Percentiles rank a stretch among this genome's conserved stretches.
These are phyloP conservation scores for Upupa epops DNA, from an alignment of 2,113 vertebrate genomes.

Conservation along the genomic window DNA sequence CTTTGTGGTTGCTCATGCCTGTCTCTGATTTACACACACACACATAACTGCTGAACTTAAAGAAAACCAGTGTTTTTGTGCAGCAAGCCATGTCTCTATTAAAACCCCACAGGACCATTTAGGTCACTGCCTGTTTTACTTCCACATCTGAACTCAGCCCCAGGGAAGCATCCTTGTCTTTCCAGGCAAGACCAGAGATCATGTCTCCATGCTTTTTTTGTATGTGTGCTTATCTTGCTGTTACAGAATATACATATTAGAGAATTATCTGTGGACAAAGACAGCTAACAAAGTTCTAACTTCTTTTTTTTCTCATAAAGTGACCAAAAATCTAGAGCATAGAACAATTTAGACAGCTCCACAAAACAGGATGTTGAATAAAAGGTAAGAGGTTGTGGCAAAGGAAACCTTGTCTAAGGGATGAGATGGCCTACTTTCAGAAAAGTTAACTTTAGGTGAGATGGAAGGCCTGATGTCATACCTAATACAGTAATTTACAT, in stretches of 20 bases:
- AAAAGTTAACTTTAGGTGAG: background rate
- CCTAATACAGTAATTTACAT: background rate
- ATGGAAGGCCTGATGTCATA: background rate
- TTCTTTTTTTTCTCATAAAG: background rate
- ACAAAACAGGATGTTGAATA: background rate
- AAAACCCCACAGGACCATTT: background rate
- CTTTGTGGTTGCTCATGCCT: background rate
- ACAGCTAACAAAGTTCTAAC: background rate
- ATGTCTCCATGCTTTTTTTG: background rate
- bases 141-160: background rate
- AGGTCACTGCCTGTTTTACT: background rate
- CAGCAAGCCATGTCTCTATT: background rate
- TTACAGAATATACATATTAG: background rate
- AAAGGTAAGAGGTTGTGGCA: background rate
- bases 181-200: background rate
- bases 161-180: background rate
- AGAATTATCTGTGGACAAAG: background rate
- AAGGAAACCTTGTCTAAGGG: background rate
- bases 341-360: background rate
- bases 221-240: background rate
- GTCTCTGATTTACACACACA: background rate
- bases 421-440: background rate
- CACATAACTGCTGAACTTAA: background rate
- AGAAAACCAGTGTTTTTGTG: background rate
- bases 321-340: background rate